These are phyloP conservation scores for Psittacara wagleri DNA, from an alignment of 2,113 vertebrate species.

Conservation along the genomic window DNA sequence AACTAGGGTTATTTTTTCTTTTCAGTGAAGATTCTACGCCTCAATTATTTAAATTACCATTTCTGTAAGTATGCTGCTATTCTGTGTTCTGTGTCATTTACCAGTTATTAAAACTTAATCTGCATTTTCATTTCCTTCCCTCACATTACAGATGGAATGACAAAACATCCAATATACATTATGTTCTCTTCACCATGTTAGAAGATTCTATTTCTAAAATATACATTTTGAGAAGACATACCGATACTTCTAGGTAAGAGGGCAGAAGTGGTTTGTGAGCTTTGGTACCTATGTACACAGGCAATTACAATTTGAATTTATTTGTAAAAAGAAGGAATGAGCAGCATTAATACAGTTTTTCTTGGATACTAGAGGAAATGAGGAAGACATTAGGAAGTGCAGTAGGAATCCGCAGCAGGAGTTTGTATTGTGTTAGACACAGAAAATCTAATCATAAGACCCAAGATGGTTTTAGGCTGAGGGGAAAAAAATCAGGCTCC, in stretches of 20 bases:
- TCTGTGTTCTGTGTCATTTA: neutral
- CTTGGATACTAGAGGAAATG: neutral
- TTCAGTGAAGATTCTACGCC: constrained; percentile 82
- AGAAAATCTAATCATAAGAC: neutral
- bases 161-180: constrained; percentile 88
- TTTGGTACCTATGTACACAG: neutral
- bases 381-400: neutral
- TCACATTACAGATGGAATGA: constrained; percentile 87
- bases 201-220: constrained; percentile 85
- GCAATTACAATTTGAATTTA: neutral
- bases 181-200: constrained; percentile 90
- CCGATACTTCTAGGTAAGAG: constrained; percentile 86
- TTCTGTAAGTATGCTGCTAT: constrained; percentile 82
- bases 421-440: neutral
- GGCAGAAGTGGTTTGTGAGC: neutral
- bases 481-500: neutral
- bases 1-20: constrained; percentile 40
- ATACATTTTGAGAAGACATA: constrained; percentile 85
- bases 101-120: neutral
- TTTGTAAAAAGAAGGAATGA: neutral
- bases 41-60: constrained; percentile 88
- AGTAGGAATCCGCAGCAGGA: neutral
- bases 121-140: neutral
- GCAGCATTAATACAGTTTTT: neutral
- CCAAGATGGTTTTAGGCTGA: neutral